Base-by-base conservation (phyloP, 2,797 vertebrate species). In the Neosalanx taihuensis region DNA sequence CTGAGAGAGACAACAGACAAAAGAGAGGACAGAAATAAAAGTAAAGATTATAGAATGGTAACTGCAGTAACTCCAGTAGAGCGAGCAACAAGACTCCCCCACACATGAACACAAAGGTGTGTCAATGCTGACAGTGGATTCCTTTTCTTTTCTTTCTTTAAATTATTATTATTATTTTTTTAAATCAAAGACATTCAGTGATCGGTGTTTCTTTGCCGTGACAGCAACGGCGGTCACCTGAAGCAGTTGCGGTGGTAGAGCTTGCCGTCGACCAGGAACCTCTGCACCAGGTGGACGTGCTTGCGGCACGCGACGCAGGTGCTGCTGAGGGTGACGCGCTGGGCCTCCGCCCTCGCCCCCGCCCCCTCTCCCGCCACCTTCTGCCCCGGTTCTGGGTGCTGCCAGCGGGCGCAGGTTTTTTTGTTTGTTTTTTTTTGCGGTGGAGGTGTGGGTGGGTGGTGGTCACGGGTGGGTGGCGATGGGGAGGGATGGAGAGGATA, bases 161-260 rank as follows among this genome's bases (percentile, higher is more conserved):
- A 41, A 41, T 4, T 41, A 41, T 41, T 4, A n/a, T n/a, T n/a
- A n/a, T n/a, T 26, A 26, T 26, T 41, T 35, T 41, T 41, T 13
- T 1, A 41, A 13, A 46, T 12, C 1, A 46, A 46, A 12, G 41
- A 56, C 51, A 56, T 56, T 7, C 17, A 56, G 51, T 18, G 18
- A n/a, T 17, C 51, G n/a, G 18, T 17, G 18, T 17, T 56, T 6
- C 51, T 56, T n/a, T 56, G 17, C 1, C 18, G n/a, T 56, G 51
- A 7, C 51, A 3, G 51, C 51, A 1, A 56, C 64, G 7, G 31
- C n/a, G 0, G 41, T 90, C 85, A 99, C 98, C 97, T 96, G 92
- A 99, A 99, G 84, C 98, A 99, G 88, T 95, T 97, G 60, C 98
- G 95, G 84, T 99, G 98, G 92, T 96, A 99, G 63, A 99, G 95